Evolutionary conservation across 2,888 invertebrate genomes (phyloP), one percentile per base, ranked within the genome.

Genomic region (Acrobasis repandana): DNA sequence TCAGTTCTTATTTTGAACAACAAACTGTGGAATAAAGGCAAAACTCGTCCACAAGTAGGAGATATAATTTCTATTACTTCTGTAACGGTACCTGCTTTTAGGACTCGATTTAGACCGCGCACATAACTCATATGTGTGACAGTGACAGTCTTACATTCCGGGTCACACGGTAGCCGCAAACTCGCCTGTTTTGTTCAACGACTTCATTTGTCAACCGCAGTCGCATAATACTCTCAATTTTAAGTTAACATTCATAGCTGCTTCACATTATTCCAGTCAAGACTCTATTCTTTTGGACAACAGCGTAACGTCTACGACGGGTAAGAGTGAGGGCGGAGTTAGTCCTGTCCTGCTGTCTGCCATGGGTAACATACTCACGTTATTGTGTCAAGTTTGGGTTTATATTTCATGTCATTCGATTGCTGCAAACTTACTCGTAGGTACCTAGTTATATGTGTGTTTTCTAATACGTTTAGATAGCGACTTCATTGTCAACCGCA

Each of bases 191-290:
- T 68, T 63, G 70, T 71, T 65, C 72, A 71, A 86, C 83, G 75
- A 76, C 88, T 88, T 86, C 84, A 90, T 89, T 88, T 87, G 88
- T 88, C 89, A 80, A 86, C 88, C 87, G 83, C 87, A 50, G 58
- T 71, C 74, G 71, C 78, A 70, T 67, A 86, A 84, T 82, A 80
- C 81, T 76, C 73, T 79, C 78, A 79, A 86, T 88, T 88, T 83
- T 85, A n/a, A n/a, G n/a, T n/a, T n/a, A 85, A 88, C 83, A 77
- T 80, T 76, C 70, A 72, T 28, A 8, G 28, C 28, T 28, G 28
- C 4, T 28, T 28, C 6, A 28, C 28, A 28, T 6, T 28, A 28
- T 28, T 28, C 28, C 28, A 28, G 28, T 28, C n/a, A 28, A 28
- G 28, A 28, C 28, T 28, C 28, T 28, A 28, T 4, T 28, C 28